Evolutionary conservation across 1,140 invertebrate genomes (phyloP).

Genomic region (Mamestra configurata): DNA sequence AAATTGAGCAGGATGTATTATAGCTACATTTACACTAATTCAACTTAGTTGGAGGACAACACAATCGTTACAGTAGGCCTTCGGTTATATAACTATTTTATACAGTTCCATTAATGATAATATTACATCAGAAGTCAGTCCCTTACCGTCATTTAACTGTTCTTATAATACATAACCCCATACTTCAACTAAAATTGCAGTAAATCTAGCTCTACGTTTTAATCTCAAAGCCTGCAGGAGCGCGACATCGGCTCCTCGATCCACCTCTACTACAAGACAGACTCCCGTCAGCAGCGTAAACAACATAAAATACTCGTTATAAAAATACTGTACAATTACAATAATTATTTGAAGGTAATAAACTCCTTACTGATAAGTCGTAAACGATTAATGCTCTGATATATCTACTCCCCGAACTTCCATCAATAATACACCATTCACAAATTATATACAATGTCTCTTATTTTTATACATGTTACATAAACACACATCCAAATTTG

Average conservation of each 20-base stretch:
- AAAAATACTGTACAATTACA: conserved; percentile 88
- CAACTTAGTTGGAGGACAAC: conserved; percentile 83
- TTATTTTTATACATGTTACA: conserved; percentile 83
- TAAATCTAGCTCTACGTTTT: conserved; percentile 79
- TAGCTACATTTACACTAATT: conserved; percentile 82
- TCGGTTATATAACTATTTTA: conserved; percentile 82
- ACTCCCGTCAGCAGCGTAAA: conserved; percentile 59
- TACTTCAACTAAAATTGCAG: conserved; percentile 81
- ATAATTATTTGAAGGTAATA: conserved; percentile 83
- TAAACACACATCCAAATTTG: conserved; percentile 87
- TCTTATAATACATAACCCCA: conserved; percentile 85
- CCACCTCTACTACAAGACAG: conserved; percentile 49
- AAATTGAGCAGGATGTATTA: conserved; percentile 85
- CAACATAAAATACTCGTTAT: conserved; percentile 85
- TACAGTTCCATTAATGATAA: conserved; percentile 85
- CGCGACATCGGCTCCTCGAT: conserved; percentile 38
- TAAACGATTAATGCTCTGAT: conserved; percentile 76
- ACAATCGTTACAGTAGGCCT: conserved; percentile 78
- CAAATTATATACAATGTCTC: conserved; percentile 86
- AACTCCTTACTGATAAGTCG: conserved; percentile 76
- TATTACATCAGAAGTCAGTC: conserved; percentile 86
- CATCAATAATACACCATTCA: conserved; percentile 85
- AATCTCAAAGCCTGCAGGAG: conserved; percentile 76
- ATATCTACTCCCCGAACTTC: conserved; percentile 70
- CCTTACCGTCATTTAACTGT: conserved; percentile 79